Conservation (phyloP, 2,888 invertebrate species). For the Ormyrus nitidulus region DNA sequence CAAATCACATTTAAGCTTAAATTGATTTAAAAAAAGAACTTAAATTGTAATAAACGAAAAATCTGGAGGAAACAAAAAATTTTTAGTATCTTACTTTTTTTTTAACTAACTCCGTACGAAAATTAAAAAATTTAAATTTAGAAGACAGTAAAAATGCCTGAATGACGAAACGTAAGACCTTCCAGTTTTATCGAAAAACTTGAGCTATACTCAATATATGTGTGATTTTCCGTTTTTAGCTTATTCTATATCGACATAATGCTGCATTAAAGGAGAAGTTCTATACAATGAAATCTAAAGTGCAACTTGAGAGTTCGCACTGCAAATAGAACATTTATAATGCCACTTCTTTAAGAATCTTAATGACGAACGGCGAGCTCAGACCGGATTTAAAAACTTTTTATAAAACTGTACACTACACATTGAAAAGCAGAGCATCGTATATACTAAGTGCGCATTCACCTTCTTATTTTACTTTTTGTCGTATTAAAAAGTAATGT, state of each 20-base stretch:
- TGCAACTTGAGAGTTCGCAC: constrained; percentile 42
- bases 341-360: constrained; percentile 56
- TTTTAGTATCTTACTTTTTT: too few species aligned
- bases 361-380: constrained; percentile 54
- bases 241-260: constrained; percentile 58
- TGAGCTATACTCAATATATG: constrained; percentile 36
- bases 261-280: constrained; percentile 53
- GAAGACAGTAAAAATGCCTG: constrained; percentile 12
- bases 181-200: constrained; percentile 29
- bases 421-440: constrained; percentile 56
- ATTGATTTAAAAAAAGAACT: constrained; percentile 33
- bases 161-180: constrained; percentile 28
- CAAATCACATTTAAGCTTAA: constrained; percentile 55
- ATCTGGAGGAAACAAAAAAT: too few species aligned
- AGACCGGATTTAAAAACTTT: constrained; percentile 52
- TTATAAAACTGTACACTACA: constrained; percentile 59
- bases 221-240: constrained; percentile 20
- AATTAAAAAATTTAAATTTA: constrained; percentile 13
- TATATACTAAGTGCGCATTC: constrained; percentile 46
- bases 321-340: constrained; percentile 54
- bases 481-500: constrained; percentile 48
- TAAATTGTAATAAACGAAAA: background rate
- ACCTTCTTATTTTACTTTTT: constrained; percentile 23
- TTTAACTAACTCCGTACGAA: constrained; percentile 3
- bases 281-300: constrained; percentile 56